Base-by-base conservation (phyloP, 2,888 invertebrate species). In the Parnassius apollo region DNA sequence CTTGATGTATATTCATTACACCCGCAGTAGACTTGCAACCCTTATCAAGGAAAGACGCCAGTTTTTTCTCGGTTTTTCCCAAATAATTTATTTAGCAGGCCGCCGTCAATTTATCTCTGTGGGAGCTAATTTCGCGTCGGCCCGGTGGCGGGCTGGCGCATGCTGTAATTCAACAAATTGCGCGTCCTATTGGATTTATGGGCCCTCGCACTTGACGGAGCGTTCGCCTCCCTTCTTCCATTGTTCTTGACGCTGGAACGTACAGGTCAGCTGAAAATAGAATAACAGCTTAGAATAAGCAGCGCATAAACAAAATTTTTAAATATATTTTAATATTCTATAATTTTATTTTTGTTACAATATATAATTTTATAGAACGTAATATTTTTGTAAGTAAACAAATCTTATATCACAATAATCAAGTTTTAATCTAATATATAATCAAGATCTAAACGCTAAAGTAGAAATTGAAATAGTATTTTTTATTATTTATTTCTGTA, bases 91-190 rank as follows among this genome's bases (percentile, higher is more conserved):
- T 91, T 91, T 91, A 90, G 90, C 89, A 82, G 87, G 71, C 85
- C 78, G 85, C 86, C 90, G 83, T 90, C 91, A 89, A 91, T 91
- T 91, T 91, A 91, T 91, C 91, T 90, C 88, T 82, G 86, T 82
- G 88, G 87, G 88, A 89, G 91, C 91, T 91, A 91, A 91, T 91
- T 91, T 91, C 87, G 86, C 87, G 90, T 86, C 87, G 86, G 89
- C 80, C 88, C 88, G 90, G 90, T 88, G 90, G 90, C 87, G 85
- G 88, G 82, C 80, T 86, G 88, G 90, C 89, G 90, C 89, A 91
- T 91, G 91, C 84, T 89, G 91, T 91, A 91, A 91, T 91, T 91
- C 91, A 91, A 89, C 91, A 91, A 91, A 91, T 91, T 91, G 91
- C 91, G 88, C 88, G 89, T 91, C 90, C 87, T 82, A 74, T 75